These are phyloP conservation scores for Junonia oenone DNA, from an alignment of 2,888 invertebrate genomes.

Conservation along the genomic window DNA sequence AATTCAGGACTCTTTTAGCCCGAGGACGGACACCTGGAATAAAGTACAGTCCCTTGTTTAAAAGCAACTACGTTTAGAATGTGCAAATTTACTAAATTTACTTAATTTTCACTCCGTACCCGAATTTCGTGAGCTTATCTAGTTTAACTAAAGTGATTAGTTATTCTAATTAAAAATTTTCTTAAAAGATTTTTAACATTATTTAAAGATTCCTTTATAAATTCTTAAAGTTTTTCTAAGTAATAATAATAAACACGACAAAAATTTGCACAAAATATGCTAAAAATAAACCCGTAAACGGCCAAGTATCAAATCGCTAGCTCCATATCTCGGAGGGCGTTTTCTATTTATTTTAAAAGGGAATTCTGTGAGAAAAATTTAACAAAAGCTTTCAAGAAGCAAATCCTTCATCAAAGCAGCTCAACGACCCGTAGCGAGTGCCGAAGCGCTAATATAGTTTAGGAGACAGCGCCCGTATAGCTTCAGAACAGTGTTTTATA, in stretches of 20 bases:
- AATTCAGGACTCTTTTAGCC: conserved; percentile 70
- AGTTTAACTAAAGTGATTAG: conserved; percentile 26
- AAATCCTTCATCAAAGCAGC: conserved; percentile 69
- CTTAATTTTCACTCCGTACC: background rate
- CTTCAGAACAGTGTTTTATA: conserved; percentile 4
- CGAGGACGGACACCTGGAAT: conserved; percentile 65
- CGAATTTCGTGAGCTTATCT: background rate
- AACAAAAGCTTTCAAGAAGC: conserved; percentile 68
- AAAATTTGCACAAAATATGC: background rate
- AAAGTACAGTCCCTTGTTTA: conserved; percentile 67
- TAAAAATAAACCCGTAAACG: background rate
- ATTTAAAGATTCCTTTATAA: too few species aligned
- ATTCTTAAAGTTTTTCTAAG: too few species aligned
- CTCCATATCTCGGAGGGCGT: conserved; percentile 31
- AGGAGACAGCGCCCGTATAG: conserved; percentile 43
- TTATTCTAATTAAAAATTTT: background rate
- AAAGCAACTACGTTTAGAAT: conserved; percentile 30
- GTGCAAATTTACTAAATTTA: conserved; percentile 20
- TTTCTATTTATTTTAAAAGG: conserved; percentile 56
- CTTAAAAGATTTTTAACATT: background rate
- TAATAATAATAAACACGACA: background rate
- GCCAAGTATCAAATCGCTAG: background rate
- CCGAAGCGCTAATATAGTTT: conserved; percentile 63
- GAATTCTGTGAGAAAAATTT: conserved; percentile 53
- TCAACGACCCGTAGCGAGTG: conserved; percentile 58